phyloP scores from a whole-genome alignment of 2,888 invertebrate genomes.

The Pterobdella sp. region DNA sequence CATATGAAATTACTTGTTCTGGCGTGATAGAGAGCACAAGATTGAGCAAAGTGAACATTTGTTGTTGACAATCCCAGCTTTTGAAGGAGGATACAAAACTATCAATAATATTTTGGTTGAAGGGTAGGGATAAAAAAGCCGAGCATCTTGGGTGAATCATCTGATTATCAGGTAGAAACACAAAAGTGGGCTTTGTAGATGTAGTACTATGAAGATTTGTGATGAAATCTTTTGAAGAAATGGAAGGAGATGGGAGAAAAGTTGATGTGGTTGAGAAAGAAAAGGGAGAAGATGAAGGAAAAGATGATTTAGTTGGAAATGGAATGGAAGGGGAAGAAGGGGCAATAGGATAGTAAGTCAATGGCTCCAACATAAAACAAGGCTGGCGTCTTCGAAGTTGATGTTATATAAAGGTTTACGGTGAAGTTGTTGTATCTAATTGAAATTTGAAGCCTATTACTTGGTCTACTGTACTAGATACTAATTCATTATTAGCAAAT shows the following conservation, averaged over 20 bases:
- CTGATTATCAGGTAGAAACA: too few species aligned
- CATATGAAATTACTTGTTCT: too few species aligned
- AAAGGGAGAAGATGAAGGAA: neutral
- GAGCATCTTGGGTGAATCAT: too few species aligned
- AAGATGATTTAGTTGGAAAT: neutral
- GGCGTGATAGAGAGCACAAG: neutral
- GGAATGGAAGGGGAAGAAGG: neutral
- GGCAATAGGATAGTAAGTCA: too few species aligned
- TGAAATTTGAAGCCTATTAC: too few species aligned
- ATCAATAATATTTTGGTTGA: neutral
- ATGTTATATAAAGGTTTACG: too few species aligned
- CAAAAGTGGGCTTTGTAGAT: neutral
- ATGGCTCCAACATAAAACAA: too few species aligned
- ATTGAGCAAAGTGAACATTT: neutral
- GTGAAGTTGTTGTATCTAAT: too few species aligned
- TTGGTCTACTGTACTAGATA: too few species aligned
- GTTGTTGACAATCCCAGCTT: conserved; percentile 1
- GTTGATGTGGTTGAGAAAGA: neutral
- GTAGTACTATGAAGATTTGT: neutral
- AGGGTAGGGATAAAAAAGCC: too few species aligned
- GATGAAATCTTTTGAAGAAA: neutral
- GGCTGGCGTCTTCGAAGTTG: too few species aligned
- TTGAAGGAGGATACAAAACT: neutral
- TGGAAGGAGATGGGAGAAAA: neutral
- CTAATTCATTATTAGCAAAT: too few species aligned